Evolutionary conservation across 2,113 vertebrate genomes (phyloP), one percentile per base, ranked within the genome.

Genomic region (Oncorhynchus tshawytscha): DNA sequence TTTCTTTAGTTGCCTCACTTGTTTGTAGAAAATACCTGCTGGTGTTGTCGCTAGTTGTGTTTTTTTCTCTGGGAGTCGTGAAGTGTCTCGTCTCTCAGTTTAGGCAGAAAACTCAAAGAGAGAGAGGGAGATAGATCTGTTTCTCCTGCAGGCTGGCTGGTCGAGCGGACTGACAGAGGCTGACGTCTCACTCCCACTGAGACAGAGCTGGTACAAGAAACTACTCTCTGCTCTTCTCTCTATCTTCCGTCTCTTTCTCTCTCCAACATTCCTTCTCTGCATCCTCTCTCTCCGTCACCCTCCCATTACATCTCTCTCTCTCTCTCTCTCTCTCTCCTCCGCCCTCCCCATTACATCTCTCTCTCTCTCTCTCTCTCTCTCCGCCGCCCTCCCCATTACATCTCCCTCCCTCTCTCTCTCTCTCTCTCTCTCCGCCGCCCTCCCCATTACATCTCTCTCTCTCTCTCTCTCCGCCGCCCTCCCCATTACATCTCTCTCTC

Each of bases 101-200:
- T 39, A 75, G 59, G 27, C 27, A 73, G 22, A 62, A 20, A 64
- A 29, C 27, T 45, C 16, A 22, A 1, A 65, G 29, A 20, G n/a
- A 2, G 8, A 62, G 20, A 5, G 20, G 8, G n/a, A 62, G 18
- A 22, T n/a, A n/a, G n/a, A n/a, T n/a, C n/a, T n/a, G n/a, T n/a
- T n/a, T n/a, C n/a, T n/a, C n/a, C n/a, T n/a, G 86, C 79, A 90
- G 90, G 89, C 90, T 86, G 89, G 86, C 87, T 83, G 90, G 87
- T 87, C 80, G 80, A 88, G 88, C 86, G 79, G 82, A 88, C 85
- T 91, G 91, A 92, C 88, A 91, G 72, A 84, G 80, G 86, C 86
- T 91, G 90, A 92, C 91, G 87, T 92, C 89, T 82, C 81, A 85
- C 48, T 48, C 89, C 83, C 80, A 85, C 48, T 48, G 78, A 88